These are phyloP conservation scores for Pherbina coryleti DNA, from an alignment of 2,888 invertebrate genomes.

Conservation along the genomic window DNA sequence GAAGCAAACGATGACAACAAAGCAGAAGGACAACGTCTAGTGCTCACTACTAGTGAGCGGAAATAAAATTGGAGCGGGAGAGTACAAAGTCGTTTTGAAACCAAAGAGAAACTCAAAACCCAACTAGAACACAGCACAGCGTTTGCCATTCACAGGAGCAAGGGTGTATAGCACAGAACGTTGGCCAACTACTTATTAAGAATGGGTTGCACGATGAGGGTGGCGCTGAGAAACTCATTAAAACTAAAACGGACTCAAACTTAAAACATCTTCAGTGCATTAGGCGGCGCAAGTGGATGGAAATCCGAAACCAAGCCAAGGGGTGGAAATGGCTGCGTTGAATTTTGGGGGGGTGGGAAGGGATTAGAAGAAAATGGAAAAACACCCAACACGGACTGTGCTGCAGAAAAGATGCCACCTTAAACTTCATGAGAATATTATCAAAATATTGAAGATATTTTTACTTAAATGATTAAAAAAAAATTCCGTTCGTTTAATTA, in stretches of 20 bases:
- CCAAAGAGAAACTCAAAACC: conserved; percentile 27
- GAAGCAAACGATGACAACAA: conserved; percentile 14
- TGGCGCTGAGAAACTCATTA: not conserved
- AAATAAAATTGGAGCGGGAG: not conserved
- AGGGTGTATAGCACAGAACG: not conserved
- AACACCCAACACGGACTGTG: not conserved
- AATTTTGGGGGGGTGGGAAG: not conserved
- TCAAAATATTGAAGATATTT: no score
- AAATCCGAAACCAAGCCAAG: conserved; percentile 16
- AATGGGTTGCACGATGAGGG: conserved; percentile 2
- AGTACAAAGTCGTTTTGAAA: conserved; percentile 33
- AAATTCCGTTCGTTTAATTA: no score
- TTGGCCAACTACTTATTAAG: not conserved
- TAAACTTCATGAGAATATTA: no score
- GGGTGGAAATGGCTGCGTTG: not conserved
- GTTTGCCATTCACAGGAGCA: not conserved
- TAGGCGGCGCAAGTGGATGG: not conserved
- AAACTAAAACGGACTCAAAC: conserved; percentile 22
- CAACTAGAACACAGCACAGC: conserved; percentile 8
- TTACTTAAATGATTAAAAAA: no score
- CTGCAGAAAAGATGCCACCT: conserved; percentile 14
- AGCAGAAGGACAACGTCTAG: conserved; percentile 33
- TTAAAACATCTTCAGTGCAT: conserved; percentile 1
- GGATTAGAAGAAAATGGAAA: conserved; percentile 9
- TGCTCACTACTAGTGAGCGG: conserved; percentile 1